Evolutionary conservation across 2,113 vertebrate species (phyloP).

Genomic region (Zosterops pallidus): DNA sequence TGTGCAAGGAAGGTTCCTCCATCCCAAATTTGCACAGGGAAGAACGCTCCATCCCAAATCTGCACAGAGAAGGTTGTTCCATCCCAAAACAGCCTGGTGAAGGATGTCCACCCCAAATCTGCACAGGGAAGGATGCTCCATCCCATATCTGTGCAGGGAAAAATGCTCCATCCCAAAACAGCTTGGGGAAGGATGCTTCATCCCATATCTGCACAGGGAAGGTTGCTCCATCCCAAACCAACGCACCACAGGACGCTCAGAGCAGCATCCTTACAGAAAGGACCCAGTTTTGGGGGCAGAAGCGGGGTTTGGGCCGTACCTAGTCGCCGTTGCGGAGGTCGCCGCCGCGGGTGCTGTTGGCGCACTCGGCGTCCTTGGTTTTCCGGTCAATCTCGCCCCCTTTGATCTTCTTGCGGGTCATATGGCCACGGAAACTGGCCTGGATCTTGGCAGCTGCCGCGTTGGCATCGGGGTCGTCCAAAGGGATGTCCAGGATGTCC

Average conservation of each 20-base stretch:
- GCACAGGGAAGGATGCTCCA: neutral
- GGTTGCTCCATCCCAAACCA: neutral
- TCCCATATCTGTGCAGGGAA: neutral
- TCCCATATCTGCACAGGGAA: neutral
- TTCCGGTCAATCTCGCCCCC: slow-evolving; percentile 79
- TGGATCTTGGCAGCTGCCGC: slow-evolving; percentile 97
- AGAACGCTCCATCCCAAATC: neutral
- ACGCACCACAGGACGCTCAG: neutral
- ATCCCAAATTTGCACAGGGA: neutral
- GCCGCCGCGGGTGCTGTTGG: slow-evolving; percentile 80
- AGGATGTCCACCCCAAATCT: neutral
- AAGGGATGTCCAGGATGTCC: slow-evolving; percentile 95
- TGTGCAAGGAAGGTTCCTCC: neutral
- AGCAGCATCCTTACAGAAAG: neutral
- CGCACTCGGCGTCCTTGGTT: slow-evolving; percentile 87
- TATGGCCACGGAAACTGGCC: slow-evolving; percentile 96
- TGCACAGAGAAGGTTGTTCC: accelerated
- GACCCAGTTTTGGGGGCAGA: neutral
- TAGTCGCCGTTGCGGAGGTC: slow-evolving; percentile 80
- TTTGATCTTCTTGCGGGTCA: slow-evolving; percentile 99
- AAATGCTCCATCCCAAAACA: neutral
- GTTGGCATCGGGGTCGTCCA: slow-evolving; percentile 95
- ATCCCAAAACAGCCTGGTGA: neutral
- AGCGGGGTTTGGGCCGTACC: neutral
- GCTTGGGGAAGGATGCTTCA: neutral